These are phyloP conservation scores for Peromyscus californicus DNA, from an alignment of 2,113 vertebrate genomes.

Conservation along the genomic window DNA sequence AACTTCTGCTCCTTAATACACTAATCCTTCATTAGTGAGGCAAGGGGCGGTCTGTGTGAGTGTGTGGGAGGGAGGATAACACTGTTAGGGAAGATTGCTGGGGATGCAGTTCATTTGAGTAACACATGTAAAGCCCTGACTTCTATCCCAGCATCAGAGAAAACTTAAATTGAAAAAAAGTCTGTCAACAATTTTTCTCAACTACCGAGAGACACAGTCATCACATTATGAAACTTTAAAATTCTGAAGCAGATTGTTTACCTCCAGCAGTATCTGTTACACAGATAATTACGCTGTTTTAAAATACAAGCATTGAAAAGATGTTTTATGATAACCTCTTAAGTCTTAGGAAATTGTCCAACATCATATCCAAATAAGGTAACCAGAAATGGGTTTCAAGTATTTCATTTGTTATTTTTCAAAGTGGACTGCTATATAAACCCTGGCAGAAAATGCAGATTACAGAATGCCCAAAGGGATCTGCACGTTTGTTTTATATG, in stretches of 20 bases:
- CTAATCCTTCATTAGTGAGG: background rate
- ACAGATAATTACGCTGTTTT: slow-evolving; percentile 28
- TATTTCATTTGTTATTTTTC: slow-evolving; percentile 21
- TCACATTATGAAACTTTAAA: slow-evolving; percentile 14
- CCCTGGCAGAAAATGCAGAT: background rate
- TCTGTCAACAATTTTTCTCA: background rate
- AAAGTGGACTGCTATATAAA: background rate
- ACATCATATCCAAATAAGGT: background rate
- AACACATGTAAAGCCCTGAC: background rate
- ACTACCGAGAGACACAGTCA: background rate
- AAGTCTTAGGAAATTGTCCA: slow-evolving; percentile 47
- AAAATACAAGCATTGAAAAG: slow-evolving; percentile 34
- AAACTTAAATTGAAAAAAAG: background rate
- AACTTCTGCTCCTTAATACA: background rate
- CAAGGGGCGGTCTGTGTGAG: background rate
- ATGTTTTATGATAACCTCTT: background rate
- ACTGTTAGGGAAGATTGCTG: background rate
- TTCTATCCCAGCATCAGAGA: background rate
- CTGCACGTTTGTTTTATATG: background rate
- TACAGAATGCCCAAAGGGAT: background rate
- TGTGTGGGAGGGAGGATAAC: background rate
- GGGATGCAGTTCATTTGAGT: background rate
- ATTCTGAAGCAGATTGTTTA: slow-evolving; percentile 56
- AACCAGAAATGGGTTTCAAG: slow-evolving; percentile 13
- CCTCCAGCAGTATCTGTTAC: background rate